Evolutionary conservation across 2,797 vertebrate species (phyloP), one percentile per base, ranked within the genome.

Genomic region (Macrochelys suwanniensis): DNA sequence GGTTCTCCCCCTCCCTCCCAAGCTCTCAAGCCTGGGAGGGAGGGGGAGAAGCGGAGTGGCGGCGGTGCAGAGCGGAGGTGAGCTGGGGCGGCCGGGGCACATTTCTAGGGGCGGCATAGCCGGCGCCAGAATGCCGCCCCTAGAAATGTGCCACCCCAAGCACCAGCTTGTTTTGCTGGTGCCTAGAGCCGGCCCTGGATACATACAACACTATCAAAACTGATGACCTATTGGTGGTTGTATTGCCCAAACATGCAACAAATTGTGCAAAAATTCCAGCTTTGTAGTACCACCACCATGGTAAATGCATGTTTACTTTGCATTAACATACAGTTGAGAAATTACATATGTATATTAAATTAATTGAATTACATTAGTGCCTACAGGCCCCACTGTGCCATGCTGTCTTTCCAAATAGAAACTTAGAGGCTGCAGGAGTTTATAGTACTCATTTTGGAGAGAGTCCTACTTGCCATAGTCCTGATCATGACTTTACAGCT

Each of bases 261-360:
- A 89, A 28, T 3, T 31, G 50, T 89, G 94, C 88, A 94, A 84
- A 80, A 84, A 25, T 90, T 94, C 94, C 50, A 50, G n/a, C 31
- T 57, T 26, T 53, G 80, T 83, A 77, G 37, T 94, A 93, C 80
- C 21, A 12, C 68, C 68, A 25, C 10, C 23, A 12, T 11, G 21
- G 23, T 74, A 74, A 74, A 74, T 61, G 68, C 37, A 45, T 42
- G 37, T 23, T 42, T 74, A 42, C 10, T 13, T 42, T 74, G 5
- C 68, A 45, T 74, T 37, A 3, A 42, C n/a, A 45, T 37, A 47
- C 51, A 84, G 50, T 37, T 54, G 76, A 95, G 86, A 89, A 88
- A 86, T 21, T 31, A 26, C 89, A 13, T 47, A 6, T 61, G 59
- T 80, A 42, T 15, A 7, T 84, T 89, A 74, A 49, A 68, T 90